Evolutionary conservation across 2,113 vertebrate species (phyloP), one percentile per base, ranked within the genome.

Genomic region (Apteryx owenii): DNA sequence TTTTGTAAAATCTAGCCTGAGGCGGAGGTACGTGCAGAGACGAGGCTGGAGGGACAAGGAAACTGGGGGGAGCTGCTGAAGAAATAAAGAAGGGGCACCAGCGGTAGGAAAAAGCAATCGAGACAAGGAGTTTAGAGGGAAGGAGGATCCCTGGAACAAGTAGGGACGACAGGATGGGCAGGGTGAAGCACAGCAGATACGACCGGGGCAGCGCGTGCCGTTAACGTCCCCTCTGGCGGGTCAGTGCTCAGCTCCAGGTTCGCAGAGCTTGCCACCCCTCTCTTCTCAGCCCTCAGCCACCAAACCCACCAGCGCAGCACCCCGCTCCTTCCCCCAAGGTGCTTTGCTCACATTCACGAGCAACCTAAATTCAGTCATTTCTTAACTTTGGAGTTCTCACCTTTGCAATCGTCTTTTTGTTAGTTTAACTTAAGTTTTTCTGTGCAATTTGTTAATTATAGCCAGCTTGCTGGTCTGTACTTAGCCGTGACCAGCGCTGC

Each of bases 181-280:
- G 22, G 58, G 40, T 6, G 3, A 91, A 69, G 73, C 1, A 12
- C 71, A 73, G 61, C 51, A 51, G 31, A 89, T 82, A 38, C 1
- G 3, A 51, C 14, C 51, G 56, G 79, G 69, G 20, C 15, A 81
- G 21, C 1, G 0, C 2, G 53, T 38, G 36, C 36, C 36, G 7
- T 38, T 38, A 38, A 38, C 36, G 7, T 38, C 36, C 36, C 36
- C 36, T 38, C 36, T 7, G 36, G 36, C 36, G 36, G 36, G 36
- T 38, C 36, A 38, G 36, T 38, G 36, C 36, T 38, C 46, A 81
- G 4, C 7, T 2, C 2, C 50, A 26, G 0, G 0, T 53, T 56
- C 78, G 61, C 58, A 42, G 71, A 58, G 17, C 17, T 78, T 16
- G 19, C 4, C 28, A 33, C 3, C 18, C 6, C 33, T 82, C 36